These are phyloP conservation scores for Cheumatopsyche charites DNA, from an alignment of 1,140 invertebrate genomes.

Conservation along the genomic window DNA sequence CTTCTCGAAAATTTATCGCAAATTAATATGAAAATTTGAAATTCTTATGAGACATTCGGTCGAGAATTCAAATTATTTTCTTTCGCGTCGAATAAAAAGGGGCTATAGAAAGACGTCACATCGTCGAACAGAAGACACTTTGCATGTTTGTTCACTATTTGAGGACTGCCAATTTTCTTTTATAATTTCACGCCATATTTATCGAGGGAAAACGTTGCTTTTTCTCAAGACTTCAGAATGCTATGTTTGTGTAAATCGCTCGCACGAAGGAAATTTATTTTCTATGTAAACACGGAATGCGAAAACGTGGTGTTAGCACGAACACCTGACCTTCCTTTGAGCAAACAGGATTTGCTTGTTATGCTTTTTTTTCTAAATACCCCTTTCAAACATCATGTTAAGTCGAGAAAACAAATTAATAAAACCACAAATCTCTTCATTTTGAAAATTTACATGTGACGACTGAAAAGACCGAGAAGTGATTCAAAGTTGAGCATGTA, in stretches of 20 bases:
- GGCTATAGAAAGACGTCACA: no score
- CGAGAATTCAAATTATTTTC: no score
- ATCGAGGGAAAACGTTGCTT: slow-evolving; percentile 34
- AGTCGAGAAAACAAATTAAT: background rate
- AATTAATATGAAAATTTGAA: no score
- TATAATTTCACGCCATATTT: slow-evolving; percentile 41
- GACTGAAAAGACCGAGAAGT: no score
- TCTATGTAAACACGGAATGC: slow-evolving; percentile 42
- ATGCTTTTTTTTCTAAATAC: slow-evolving; percentile 23
- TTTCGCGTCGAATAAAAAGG: no score
- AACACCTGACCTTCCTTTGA: slow-evolving; percentile 40
- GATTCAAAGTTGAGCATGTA: no score
- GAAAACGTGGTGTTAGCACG: slow-evolving; percentile 38
- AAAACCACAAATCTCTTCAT: no score
- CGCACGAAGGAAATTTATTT: slow-evolving; percentile 42
- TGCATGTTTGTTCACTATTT: slow-evolving; percentile 35
- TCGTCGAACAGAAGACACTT: slow-evolving; percentile 15
- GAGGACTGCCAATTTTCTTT: slow-evolving; percentile 32
- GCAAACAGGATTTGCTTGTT: slow-evolving; percentile 38
- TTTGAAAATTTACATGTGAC: no score
- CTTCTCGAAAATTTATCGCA: no score
- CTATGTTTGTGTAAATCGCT: slow-evolving; percentile 43
- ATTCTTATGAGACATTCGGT: no score
- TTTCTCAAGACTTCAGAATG: slow-evolving; percentile 34
- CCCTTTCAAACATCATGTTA: background rate